A percentile compares a stretch with the other conserved stretches of the same genome.
Conservation (phyloP, 2,797 vertebrate species). For the Furcifer pardalis region DNA sequence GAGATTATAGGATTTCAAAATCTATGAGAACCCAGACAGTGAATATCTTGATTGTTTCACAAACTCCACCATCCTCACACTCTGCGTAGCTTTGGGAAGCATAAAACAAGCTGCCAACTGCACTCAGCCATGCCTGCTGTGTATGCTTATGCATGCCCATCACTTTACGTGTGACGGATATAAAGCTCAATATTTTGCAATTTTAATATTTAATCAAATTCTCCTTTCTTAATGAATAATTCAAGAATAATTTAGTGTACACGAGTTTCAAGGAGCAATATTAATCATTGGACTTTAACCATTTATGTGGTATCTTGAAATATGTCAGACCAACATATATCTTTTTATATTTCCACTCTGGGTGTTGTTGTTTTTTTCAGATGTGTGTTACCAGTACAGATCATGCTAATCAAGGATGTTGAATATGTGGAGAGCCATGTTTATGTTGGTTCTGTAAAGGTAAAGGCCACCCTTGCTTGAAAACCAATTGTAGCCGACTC, state of each 20-base stretch:
- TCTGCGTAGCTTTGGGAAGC: not conserved
- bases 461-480: too few relatives aligned
- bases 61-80: not conserved
- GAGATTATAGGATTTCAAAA: too few relatives aligned
- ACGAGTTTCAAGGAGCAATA: conserved; percentile 3
- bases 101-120: conserved; percentile 20
- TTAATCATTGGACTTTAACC: conserved; percentile 9
- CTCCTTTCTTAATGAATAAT: conserved; percentile 29
- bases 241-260: conserved; percentile 22
- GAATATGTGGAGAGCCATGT: not conserved
- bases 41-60: not conserved
- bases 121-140: not conserved
- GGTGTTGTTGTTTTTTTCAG: not conserved
- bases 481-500: too few relatives aligned
- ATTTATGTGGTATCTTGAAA: not conserved
- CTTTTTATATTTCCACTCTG: not conserved
- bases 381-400: not conserved
- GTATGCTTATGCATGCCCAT: conserved; percentile 6
- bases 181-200: conserved; percentile 19
- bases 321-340: not conserved
- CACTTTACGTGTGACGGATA: conserved; percentile 17
- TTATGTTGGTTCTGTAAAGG: not conserved
- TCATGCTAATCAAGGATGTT: not conserved
- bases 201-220: conserved; percentile 23
- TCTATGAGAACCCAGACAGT: not conserved